A percentile compares a stretch with the other conserved stretches of the same genome.
Evolutionary conservation across 2,797 vertebrate genomes (phyloP).

Genomic region (Acestrorhynchus altus): DNA sequence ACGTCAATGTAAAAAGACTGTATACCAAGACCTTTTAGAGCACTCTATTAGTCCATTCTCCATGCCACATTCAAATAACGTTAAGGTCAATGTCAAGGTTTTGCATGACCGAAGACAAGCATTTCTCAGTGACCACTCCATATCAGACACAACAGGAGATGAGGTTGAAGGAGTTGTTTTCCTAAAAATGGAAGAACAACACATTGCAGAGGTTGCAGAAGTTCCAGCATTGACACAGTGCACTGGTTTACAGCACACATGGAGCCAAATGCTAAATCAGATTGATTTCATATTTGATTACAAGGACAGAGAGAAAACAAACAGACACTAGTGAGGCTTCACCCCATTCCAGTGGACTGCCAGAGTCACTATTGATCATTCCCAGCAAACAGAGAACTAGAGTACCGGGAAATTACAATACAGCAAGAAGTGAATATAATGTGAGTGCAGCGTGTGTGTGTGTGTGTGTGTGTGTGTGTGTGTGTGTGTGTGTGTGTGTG

Average conservation of each 20-base stretch:
- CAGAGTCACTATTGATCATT: slow-evolving; percentile 6
- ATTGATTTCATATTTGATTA: slow-evolving; percentile 4
- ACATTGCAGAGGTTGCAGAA: background rate
- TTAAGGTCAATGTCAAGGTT: too few relatives aligned
- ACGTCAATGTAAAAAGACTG: too few relatives aligned
- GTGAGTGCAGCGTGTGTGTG: background rate
- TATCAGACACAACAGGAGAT: too few relatives aligned
- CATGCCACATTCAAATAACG: too few relatives aligned
- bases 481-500: too few relatives aligned
- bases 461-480: too few relatives aligned
- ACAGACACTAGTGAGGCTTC: background rate
- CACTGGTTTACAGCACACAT: background rate
- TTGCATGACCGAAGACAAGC: too few relatives aligned
- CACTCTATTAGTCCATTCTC: too few relatives aligned
- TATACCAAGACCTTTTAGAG: too few relatives aligned
- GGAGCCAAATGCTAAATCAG: background rate
- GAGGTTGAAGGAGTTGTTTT: too few relatives aligned
- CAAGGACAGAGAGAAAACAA: slow-evolving; percentile 23
- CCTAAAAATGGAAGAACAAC: too few relatives aligned
- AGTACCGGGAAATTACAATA: background rate
- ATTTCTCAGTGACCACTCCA: too few relatives aligned
- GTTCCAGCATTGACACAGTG: background rate
- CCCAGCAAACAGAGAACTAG: slow-evolving; percentile 16
- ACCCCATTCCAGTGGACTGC: background rate
- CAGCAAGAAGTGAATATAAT: background rate